Evolutionary conservation across 1,140 invertebrate species (phyloP), one percentile per base, ranked within the genome.

Genomic region (Drosophila repletoides): DNA sequence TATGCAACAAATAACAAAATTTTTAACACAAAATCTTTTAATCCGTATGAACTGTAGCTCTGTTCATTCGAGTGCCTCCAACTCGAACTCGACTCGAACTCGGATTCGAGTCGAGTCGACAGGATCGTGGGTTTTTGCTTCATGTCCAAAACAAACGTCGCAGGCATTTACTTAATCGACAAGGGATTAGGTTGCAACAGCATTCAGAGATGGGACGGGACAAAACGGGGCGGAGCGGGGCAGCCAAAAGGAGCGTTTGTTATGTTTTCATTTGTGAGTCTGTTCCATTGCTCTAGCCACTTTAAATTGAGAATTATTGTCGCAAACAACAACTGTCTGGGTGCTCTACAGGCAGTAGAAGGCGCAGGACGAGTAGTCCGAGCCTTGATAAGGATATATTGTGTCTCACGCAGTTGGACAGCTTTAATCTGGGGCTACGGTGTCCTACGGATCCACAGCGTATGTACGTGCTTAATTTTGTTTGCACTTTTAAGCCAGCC

Each of bases 271-370:
- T 77, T 83, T 64, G 52, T 66, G 59, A 43, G 36, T 41, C 14
- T 45, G 15, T 6, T 10, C 7, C 19, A 15, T 40, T 21, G 12
- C 31, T 24, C 51, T 69, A 56, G 41, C 56, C 84, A 80, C 72
- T 88, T 88, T 88, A 88, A 88, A 88, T 88, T 88, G 86, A 88
- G 86, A 88, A 88, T 88, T 88, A 88, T 88, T 88, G 86, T 84
- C 86, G 76, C 81, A 72, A 79, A 67, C 64, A 64, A 58, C 58
- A 65, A 69, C 59, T 73, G 81, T 79, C 48, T 58, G 63, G 22
- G 64, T 36, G n/a, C n/a, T n/a, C n/a, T n/a, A 28, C 14, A 19
- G 19, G 26, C 17, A 15, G 34, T 2, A 40, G 26, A 9, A 48
- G 21, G 21, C 6, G 41, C 21, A 15, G 22, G 36, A 28, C 34